Conservation (phyloP, 2,797 vertebrate species). For the Acrocephalus scirpaceus region DNA sequence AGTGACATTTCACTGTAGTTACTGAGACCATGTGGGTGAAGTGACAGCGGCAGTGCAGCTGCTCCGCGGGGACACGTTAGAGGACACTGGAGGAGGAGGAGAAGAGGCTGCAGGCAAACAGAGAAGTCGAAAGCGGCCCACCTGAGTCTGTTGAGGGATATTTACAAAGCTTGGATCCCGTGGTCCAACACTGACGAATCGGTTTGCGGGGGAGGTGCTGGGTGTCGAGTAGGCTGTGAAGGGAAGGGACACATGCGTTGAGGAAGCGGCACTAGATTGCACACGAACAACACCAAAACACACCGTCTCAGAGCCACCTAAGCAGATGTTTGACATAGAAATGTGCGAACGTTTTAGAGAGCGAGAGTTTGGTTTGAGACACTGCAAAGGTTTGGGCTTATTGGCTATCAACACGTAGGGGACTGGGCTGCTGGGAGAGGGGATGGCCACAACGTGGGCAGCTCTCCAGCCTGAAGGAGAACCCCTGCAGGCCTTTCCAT, state of each 20-base stretch:
- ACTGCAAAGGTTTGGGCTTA: not conserved
- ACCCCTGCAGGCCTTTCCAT: not conserved
- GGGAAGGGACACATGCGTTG: conserved; percentile 84
- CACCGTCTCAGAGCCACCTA: conserved; percentile 76
- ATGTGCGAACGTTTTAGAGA: conserved; percentile 75
- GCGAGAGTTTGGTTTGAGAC: conserved; percentile 68
- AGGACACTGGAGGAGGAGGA: conserved; percentile 60
- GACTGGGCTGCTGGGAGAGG: not conserved
- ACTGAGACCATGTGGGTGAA: conserved; percentile 71
- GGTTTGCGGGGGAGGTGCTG: conserved; percentile 96
- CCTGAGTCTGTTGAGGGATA: conserved; percentile 99
- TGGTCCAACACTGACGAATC: conserved; percentile 98
- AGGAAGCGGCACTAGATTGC: conserved; percentile 83
- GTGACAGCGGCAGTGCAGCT: conserved; percentile 66
- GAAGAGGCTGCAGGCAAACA: conserved; percentile 77
- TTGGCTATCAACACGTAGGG: not conserved
- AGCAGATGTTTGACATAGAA: conserved; percentile 76
- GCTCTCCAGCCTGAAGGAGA: not conserved
- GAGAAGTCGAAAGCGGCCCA: conserved; percentile 84
- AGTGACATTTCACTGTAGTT: conserved; percentile 65
- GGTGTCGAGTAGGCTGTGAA: conserved; percentile 97
- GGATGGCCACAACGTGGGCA: fast-evolving
- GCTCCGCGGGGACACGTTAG: conserved; percentile 66
- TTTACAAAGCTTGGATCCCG: conserved; percentile 99
- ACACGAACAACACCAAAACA: conserved; percentile 82